These are phyloP conservation scores for Megaceryle alcyon DNA, from an alignment of 2,797 vertebrate genomes.

Conservation along the genomic window DNA sequence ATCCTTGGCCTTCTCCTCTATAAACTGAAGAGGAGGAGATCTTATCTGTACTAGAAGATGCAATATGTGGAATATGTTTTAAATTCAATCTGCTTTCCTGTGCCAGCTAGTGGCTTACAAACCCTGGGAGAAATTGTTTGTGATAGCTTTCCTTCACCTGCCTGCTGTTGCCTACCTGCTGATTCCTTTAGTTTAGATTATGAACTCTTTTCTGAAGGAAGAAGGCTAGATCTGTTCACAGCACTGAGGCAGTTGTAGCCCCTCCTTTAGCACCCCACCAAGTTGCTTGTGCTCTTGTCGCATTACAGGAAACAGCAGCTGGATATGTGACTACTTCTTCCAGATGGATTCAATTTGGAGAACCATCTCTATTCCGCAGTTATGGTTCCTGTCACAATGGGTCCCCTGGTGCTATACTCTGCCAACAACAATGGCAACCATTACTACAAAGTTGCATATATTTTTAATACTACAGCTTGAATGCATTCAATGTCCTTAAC, in stretches of 20 bases:
- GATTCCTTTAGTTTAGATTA: background rate
- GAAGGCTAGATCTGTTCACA: background rate
- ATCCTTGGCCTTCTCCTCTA: background rate
- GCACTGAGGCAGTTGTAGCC: background rate
- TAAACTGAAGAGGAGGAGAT: background rate
- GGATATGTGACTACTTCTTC: background rate
- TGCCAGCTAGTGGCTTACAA: background rate
- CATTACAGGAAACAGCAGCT: background rate
- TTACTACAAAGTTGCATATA: background rate
- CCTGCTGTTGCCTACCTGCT: background rate
- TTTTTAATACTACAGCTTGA: slow-evolving; percentile 32
- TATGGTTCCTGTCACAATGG: background rate
- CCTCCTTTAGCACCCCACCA: background rate
- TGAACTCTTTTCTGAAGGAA: background rate
- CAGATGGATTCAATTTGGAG: background rate
- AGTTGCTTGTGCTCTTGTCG: background rate
- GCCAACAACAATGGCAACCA: background rate
- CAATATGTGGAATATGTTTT: background rate
- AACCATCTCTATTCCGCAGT: background rate
- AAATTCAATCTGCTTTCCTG: background rate
- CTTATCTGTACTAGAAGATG: background rate
- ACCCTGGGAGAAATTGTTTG: background rate
- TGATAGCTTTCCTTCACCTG: background rate
- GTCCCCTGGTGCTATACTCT: background rate
- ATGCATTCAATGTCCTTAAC: background rate